These are phyloP conservation scores for Antheraea pernyi DNA, from an alignment of 1,140 invertebrate genomes.

Conservation along the genomic window DNA sequence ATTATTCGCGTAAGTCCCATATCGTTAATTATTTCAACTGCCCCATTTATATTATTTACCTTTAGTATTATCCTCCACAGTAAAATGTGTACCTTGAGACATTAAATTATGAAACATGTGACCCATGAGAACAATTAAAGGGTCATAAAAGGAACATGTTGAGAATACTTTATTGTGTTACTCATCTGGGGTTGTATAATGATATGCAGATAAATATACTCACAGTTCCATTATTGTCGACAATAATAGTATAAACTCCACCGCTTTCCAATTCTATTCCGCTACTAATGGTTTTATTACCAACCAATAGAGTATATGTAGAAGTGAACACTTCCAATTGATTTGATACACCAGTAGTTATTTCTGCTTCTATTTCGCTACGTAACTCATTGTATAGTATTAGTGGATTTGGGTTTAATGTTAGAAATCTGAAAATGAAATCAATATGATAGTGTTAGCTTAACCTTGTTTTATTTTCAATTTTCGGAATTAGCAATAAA, in stretches of 20 bases:
- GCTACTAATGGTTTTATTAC: conserved; percentile 21
- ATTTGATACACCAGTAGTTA: conserved; percentile 42
- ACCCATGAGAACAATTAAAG: no score
- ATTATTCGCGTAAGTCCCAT: no score
- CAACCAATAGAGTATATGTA: conserved; percentile 51
- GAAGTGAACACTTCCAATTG: conserved; percentile 63
- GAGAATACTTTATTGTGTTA: no score
- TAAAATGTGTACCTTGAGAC: no score
- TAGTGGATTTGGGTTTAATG: conserved; percentile 47
- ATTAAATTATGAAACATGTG: no score
- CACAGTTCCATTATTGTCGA: conserved; percentile 50
- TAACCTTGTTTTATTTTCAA: no score
- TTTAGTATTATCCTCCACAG: no score
- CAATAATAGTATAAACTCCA: conserved; percentile 80
- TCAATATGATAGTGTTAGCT: no score
- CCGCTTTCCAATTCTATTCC: conserved; percentile 73
- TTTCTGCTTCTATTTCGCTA: conserved; percentile 44
- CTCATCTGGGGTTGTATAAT: background rate
- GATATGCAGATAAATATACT: conserved; percentile 30
- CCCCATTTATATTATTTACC: no score
- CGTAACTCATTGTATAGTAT: conserved; percentile 46
- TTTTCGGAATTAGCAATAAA: no score
- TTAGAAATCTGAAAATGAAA: conserved; percentile 43
- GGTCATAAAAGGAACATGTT: no score
- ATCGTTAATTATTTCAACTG: no score